A percentile compares a stretch with the other conserved stretches of the same genome.
phyloP scores from a whole-genome alignment of 2,797 vertebrate genomes.

The Melanotaenia pygmaea region DNA sequence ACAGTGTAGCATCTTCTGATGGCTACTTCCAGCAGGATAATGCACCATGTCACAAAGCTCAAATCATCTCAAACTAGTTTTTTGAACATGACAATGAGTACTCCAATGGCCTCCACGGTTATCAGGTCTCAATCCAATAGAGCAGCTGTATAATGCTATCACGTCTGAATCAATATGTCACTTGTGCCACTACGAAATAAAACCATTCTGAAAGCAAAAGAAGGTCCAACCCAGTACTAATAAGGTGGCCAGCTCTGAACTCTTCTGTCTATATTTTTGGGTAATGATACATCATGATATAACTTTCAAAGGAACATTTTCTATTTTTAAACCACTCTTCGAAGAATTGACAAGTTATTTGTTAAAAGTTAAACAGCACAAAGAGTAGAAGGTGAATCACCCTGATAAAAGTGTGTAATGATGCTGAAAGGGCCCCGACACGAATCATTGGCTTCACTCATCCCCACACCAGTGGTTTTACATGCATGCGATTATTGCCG shows the following conservation, averaged over 20 bases:
- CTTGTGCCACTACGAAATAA: too few species aligned
- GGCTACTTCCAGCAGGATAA: slow-evolving; percentile 39
- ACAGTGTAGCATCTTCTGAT: slow-evolving; percentile 38
- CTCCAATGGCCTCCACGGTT: too few species aligned
- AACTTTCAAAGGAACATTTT: background rate
- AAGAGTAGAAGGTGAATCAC: slow-evolving; percentile 17
- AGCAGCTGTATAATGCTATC: too few species aligned
- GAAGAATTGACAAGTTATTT: background rate
- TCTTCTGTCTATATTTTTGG: too few species aligned
- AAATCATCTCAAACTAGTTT: too few species aligned
- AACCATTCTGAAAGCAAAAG: too few species aligned
- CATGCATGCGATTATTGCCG: background rate
- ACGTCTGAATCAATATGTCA: too few species aligned
- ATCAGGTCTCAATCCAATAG: too few species aligned
- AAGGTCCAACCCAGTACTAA: too few species aligned
- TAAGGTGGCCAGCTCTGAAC: too few species aligned
- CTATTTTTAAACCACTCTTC: background rate
- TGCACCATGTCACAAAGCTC: too few species aligned
- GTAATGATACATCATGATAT: background rate
- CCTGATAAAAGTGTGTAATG: slow-evolving; percentile 30
- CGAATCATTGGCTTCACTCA: slow-evolving; percentile 40
- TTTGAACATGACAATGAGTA: too few species aligned
- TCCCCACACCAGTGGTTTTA: slow-evolving; percentile 3
- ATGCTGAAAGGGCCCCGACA: slow-evolving; percentile 39
- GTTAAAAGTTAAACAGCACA: slow-evolving; percentile 5